Evolutionary conservation across 2,888 invertebrate species (phyloP).

Genomic region (Cerastis rubricosa): DNA sequence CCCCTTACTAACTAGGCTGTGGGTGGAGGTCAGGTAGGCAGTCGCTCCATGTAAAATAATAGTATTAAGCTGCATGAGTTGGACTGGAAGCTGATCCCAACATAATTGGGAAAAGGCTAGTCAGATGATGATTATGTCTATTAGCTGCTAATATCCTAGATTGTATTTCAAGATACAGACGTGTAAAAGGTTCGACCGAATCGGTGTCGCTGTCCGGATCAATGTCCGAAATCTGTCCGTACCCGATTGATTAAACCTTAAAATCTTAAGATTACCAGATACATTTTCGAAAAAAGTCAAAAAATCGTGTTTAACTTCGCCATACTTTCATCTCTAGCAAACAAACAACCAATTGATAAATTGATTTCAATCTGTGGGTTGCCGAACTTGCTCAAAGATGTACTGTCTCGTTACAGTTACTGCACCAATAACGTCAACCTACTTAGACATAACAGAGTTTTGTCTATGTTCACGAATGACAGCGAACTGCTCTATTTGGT

Average conservation of each 20-base stretch:
- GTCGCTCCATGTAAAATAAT: background rate
- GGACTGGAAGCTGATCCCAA: no score
- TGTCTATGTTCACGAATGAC: conserved; percentile 26
- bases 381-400: conserved; percentile 46
- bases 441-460: conserved; percentile 27
- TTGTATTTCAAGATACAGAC: background rate
- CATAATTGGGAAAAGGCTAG: background rate
- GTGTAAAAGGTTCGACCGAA: no score
- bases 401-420: conserved; percentile 39
- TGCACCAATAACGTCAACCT: conserved; percentile 41
- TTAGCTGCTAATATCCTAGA: background rate
- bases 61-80: background rate
- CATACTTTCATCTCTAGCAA: conserved; percentile 9
- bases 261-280: background rate
- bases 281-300: background rate
- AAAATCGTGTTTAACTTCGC: conserved; percentile 25
- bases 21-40: background rate
- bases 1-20: background rate
- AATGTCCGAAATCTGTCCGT: no score
- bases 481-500: background rate
- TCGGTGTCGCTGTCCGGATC: background rate
- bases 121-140: background rate
- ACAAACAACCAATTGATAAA: conserved; percentile 46
- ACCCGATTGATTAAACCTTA: background rate
- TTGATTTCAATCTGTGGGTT: conserved; percentile 47